Evolutionary conservation across 2,888 invertebrate species (phyloP).

Genomic region (Nymphalis urticae): DNA sequence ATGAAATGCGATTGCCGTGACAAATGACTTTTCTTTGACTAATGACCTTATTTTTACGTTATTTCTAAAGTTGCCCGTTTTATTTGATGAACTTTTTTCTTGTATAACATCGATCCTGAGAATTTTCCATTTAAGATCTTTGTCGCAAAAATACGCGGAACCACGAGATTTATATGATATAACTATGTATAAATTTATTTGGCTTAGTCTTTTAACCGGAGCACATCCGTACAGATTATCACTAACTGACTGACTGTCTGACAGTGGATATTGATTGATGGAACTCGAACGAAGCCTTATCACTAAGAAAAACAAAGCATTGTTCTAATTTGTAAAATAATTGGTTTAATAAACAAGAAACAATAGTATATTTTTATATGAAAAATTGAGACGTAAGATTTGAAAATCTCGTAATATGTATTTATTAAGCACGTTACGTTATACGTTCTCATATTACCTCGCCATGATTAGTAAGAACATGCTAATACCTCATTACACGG

Average conservation of each 20-base stretch:
- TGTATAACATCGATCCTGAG: constrained; percentile 24
- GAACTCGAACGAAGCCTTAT: too few species aligned
- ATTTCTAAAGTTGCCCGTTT: constrained; percentile 35
- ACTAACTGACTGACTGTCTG: too few species aligned
- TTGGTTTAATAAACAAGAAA: too few species aligned
- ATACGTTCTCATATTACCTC: constrained; percentile 35
- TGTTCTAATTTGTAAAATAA: too few species aligned
- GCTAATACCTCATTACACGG: constrained; percentile 47
- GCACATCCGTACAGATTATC: too few species aligned
- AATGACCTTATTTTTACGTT: constrained; percentile 52
- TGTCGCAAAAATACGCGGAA: not conserved
- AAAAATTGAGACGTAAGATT: too few species aligned
- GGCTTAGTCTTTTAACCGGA: not conserved
- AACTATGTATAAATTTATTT: too few species aligned
- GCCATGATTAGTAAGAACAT: constrained; percentile 42
- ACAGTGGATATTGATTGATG: too few species aligned
- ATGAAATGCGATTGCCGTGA: constrained; percentile 49
- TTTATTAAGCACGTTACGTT: constrained; percentile 14
- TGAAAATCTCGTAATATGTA: not conserved
- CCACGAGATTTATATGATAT: not conserved
- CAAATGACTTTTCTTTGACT: constrained; percentile 60
- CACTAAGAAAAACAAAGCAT: too few species aligned
- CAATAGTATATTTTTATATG: too few species aligned
- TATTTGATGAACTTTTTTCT: constrained; percentile 33
- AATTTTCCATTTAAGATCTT: constrained; percentile 15